Conservation (phyloP, 2,888 invertebrate species). For the Byasa hedistus region DNA sequence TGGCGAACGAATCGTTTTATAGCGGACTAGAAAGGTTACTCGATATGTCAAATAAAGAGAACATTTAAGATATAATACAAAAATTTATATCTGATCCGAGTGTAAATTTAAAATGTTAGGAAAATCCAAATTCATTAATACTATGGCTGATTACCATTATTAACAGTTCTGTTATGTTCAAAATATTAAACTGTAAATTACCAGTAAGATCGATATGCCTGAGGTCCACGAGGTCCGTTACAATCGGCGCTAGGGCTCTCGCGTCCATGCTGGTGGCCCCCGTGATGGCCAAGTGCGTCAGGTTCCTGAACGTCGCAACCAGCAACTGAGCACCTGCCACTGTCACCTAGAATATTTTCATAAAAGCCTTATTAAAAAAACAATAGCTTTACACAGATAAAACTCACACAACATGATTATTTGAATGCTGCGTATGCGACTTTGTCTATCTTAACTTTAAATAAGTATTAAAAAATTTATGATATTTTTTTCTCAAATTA, state of each 20-base stretch:
- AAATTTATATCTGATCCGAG: neutral
- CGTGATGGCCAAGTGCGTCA: slow-evolving; percentile 89
- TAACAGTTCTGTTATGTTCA: neutral
- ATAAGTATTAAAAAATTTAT: too few species aligned
- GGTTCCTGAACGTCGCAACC: slow-evolving; percentile 88
- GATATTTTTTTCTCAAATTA: too few species aligned
- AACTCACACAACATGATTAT: too few species aligned
- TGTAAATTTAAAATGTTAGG: too few species aligned
- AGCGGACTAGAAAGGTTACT: slow-evolving; percentile 11
- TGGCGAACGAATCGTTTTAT: slow-evolving; percentile 21
- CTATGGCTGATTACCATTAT: neutral
- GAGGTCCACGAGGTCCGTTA: slow-evolving; percentile 88
- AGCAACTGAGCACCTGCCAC: slow-evolving; percentile 88
- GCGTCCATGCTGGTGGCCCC: slow-evolving; percentile 88
- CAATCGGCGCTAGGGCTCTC: slow-evolving; percentile 87
- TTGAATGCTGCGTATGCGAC: too few species aligned
- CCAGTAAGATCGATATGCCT: slow-evolving; percentile 93
- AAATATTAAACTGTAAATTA: slow-evolving; percentile 47
- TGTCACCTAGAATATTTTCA: slow-evolving; percentile 75
- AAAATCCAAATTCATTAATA: too few species aligned
- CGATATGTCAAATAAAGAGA: neutral
- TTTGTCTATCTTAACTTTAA: too few species aligned
- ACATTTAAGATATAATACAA: neutral
- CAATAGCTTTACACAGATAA: neutral
- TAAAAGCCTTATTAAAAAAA: neutral